Evolutionary conservation across 1,140 invertebrate species (phyloP), one percentile per base, ranked within the genome.

Genomic region (Chionoecetes opilio): DNA sequence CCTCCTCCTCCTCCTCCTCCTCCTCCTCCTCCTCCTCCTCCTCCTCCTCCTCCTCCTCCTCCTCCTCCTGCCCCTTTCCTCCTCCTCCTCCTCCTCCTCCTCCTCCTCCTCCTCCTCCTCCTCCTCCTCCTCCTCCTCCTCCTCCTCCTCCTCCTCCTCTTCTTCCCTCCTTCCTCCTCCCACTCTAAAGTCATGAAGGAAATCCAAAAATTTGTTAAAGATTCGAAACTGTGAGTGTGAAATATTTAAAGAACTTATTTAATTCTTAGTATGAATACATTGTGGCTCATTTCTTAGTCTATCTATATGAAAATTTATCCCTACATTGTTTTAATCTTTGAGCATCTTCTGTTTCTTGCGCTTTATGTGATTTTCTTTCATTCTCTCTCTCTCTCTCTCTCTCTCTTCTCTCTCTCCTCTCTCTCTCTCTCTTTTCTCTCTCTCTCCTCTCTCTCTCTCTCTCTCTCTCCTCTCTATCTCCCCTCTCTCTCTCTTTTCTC

Each of bases 271-370:
- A 91, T 94, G 93, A 94, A 90, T 94, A 94, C 87, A 90, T 94
- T 82, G 82, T 32, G 90, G 90, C 87, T 94, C 93, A 94, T 82
- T 90, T 88, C 93, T 94, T 84, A 91, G 93, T 84, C 87, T 46
- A 90, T 94, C 87, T 94, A 94, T 94, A 94, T 94, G 93, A 94
- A 94, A 94, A 94, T 94, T 90, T 35, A 87, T 31, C 17, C 63
- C 32, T n/a, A 35, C 82, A 94, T 82, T 94, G 93, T 94, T 75
- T 94, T 26, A 0, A 75, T 1, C 63, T 75, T 21, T 75, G 63
- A 75, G 63, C 21, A 75, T n/a, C 63, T 75, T 75, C 63, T 26
- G 0, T n/a, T 75, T 75, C 11, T 8, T 1, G 9, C 21, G 6
- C 21, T 75, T 75, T 75, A 21, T 75, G 6, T 75, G 26, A 26